Base-by-base conservation (phyloP, 2,797 vertebrate species). In the Pantherophis alleghaniensis region DNA sequence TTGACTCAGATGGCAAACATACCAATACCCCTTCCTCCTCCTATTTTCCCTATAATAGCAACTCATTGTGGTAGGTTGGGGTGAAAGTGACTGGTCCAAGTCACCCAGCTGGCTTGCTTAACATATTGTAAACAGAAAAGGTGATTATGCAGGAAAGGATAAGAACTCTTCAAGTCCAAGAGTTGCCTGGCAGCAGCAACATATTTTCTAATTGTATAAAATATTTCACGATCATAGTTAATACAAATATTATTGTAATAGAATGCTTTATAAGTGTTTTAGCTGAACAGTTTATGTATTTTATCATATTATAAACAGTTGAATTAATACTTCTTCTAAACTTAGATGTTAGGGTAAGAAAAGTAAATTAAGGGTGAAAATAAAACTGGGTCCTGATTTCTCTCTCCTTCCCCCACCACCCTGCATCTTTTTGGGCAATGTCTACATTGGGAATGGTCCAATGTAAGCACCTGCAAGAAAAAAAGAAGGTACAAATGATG, bases 371-470 rank as follows among this genome's bases (percentile, higher is more conserved):
- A 61, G 51, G 60, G 56, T 47, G 47, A 92, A 90, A 90, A 86
- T 63, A 90, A 90, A 90, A 86, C 42, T 37, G 42, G 89, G 47
- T 2, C 24, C 55, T 86, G 79, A 86, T 86, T 90, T 60, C n/a
- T 57, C 20, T 16, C 10, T 1, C 26, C 32, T 37, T n/a, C 63
- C 20, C 12, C 11, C 53, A n/a, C n/a, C 89, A 55, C 3, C 79
- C 51, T 14, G 63, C 53, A 90, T 12, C 53, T 26, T 51, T 90
- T 90, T 47, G 42, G 66, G 69, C 42, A 92, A 86, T 24, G 57
- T 37, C 56, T 89, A n/a, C 79, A 86, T 60, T 92, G 92, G 92
- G 74, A 86, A 90, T 83, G 32, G 88, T 90, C 69, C 88, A 86
- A 61, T 89, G 56, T 83, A 61, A 92, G 57, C 74, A 86, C 74